A percentile compares a stretch with the other conserved stretches of the same genome.
Conservation (phyloP, 37 sponge, comb jelly and placozoan genomes). For the Spongilla lacustris region DNA sequence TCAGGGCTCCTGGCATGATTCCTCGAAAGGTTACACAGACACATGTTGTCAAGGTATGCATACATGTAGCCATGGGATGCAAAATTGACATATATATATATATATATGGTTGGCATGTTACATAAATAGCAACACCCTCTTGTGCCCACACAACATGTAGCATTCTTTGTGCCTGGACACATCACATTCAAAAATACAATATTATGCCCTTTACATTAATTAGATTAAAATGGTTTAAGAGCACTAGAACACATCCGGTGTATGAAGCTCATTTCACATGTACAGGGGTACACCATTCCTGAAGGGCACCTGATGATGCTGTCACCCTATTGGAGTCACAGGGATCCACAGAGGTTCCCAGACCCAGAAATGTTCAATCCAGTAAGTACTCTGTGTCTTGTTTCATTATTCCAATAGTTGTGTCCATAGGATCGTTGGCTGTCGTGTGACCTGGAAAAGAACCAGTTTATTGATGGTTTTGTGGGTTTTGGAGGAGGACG, state of each 20-base stretch:
- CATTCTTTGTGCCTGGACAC: too few relatives aligned
- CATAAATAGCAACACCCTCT: too few relatives aligned
- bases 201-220: too few relatives aligned
- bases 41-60: conserved; percentile 39
- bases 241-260: too few relatives aligned
- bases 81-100: background rate
- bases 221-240: too few relatives aligned
- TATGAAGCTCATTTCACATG: too few relatives aligned
- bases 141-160: too few relatives aligned
- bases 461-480: conserved; percentile 76
- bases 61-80: background rate
- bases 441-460: conserved; percentile 66
- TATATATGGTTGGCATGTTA: too few relatives aligned
- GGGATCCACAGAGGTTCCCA: conserved; percentile 71
- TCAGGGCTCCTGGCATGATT: conserved; percentile 75
- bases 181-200: too few relatives aligned
- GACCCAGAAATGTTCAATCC: conserved; percentile 79
- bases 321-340: conserved; percentile 79
- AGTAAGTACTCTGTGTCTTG: conserved; percentile 21
- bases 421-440: conserved; percentile 76
- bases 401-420: background rate
- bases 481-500: conserved; percentile 87
- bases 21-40: conserved; percentile 60
- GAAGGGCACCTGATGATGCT: conserved; percentile 72
- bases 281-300: conserved; percentile 67